Evolutionary conservation across 2,113 vertebrate species (phyloP), one percentile per base, ranked within the genome.

Genomic region (Eupsittula cactorum): DNA sequence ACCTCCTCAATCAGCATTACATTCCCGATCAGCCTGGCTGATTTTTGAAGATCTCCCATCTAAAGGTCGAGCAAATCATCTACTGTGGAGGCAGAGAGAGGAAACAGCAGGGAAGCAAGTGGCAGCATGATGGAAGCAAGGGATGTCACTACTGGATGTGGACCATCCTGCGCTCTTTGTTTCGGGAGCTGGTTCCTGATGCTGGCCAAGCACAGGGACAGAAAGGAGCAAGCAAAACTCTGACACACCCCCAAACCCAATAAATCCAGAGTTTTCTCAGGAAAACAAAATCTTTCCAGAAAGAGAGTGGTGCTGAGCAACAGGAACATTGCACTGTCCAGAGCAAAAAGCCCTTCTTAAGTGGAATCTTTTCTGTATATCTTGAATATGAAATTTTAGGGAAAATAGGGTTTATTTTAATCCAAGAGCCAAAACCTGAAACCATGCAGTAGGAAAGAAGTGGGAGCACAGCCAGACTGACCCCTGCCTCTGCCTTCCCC

Each of bases 1-100:
- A 73, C 35, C 79, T 68, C 71, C 88, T 97, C 96, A 73, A 94
- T 94, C 96, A 95, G 88, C 92, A 77, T 96, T 93, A 94, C 76
- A 67, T 2, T 16, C 90, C 80, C 2, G 63, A 67, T 88, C 90
- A 95, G 90, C 90, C 90, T 83, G 93, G 92, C 73, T 93, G 92
- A 13, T 24, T 70, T 46, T 18, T 11, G 64, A 93, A 77, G 65
- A 82, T 85, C 93, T 91, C 85, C 90, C 79, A 7, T 70, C 68
- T 50, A 90, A 90, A 96, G 92, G 93, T 86, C 62, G 19, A 90
- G 88, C 55, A 37, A 53, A 88, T 86, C 79, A 78, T 55, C 87
- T 17, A 37, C 91, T 33, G 78, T 3, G 5, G 49, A 69, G 57
- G 41, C 42, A 8, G 33, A 55, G 81, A 29, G 57, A 71, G 29